Conservation (phyloP, 2,113 vertebrate genomes). For the Phasianus colchicus region DNA sequence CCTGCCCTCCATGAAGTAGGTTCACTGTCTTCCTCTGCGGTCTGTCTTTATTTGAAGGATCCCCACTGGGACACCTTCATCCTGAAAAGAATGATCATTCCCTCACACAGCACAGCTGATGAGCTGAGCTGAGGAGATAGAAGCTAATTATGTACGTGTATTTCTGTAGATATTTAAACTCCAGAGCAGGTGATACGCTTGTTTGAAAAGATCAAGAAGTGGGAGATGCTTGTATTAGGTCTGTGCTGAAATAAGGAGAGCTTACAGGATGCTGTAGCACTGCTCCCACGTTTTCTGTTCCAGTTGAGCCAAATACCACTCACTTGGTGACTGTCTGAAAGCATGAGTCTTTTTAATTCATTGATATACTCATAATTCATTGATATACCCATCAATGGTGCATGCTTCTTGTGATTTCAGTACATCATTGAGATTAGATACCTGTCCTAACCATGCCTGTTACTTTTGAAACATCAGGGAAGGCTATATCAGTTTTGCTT, state of each 20-base stretch:
- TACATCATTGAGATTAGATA: neutral
- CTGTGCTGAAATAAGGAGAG: neutral
- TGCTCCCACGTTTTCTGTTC: neutral
- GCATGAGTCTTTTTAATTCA: accelerated
- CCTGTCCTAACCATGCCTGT: neutral
- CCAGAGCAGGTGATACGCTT: neutral
- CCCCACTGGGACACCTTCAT: constrained; percentile 25
- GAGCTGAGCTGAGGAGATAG: neutral
- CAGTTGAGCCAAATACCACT: neutral
- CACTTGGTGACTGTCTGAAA: neutral
- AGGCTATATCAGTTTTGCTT: neutral
- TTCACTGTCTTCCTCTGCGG: constrained; percentile 56
- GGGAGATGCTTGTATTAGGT: neutral
- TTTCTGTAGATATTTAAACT: neutral
- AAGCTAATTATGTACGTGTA: neutral
- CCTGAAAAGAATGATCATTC: neutral
- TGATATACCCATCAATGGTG: neutral
- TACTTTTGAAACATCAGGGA: neutral
- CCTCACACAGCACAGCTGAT: neutral
- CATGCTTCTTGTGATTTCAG: neutral
- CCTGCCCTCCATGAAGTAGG: constrained; percentile 99
- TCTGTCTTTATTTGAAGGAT: constrained; percentile 43
- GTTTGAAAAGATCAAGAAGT: neutral
- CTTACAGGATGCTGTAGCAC: neutral
- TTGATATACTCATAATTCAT: neutral